Base-by-base conservation (phyloP, 2,113 vertebrate genomes). In the Cyprinodon variegatus region DNA sequence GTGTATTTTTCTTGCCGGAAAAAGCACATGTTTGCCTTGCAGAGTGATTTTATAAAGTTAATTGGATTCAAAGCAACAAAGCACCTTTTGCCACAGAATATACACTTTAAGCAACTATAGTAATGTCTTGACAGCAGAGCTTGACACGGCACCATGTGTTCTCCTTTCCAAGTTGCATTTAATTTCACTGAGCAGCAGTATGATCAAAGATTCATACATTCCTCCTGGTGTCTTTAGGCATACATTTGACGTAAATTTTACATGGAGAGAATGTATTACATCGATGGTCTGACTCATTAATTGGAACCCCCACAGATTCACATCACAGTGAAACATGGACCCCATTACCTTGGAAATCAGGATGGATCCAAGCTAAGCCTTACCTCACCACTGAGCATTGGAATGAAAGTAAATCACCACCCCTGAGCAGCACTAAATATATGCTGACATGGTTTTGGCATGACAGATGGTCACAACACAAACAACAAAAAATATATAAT, bases 331-430 rank as follows among this genome's bases (percentile, higher is more conserved):
- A 88, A 86, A 78, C 89, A 85, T 81, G 63, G 79, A 83, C 69
- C 85, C 89, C 85, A 83, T 90, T 90, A 89, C 79, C 72, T 88
- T 66, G 37, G 48, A 68, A 86, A 86, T 76, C 82, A 68, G 66
- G 61, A 81, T 84, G 87, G 89, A 88, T 80, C 61, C 0, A 57
- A 72, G 86, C 89, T 78, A 79, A 78, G 67, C 63, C 61, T 82
- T 70, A 20, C 71, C 80, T 83, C 53, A 67, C 73, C 66, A 64
- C 65, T 3, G 22, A n/a, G 48, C 61, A 75, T 60, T 20, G 50
- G 2, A 20, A 65, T 74, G 22, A 80, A 83, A 85, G 70, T 65
- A 36, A 67, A 70, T 73, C 3, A 53, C 67, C 62, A 45, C 69
- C 14, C 0, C 9, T 64, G 67, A 0, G 65, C 0, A 20, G 48